Conservation (phyloP, 2,797 vertebrate species). For the Myotis findleyi region DNA sequence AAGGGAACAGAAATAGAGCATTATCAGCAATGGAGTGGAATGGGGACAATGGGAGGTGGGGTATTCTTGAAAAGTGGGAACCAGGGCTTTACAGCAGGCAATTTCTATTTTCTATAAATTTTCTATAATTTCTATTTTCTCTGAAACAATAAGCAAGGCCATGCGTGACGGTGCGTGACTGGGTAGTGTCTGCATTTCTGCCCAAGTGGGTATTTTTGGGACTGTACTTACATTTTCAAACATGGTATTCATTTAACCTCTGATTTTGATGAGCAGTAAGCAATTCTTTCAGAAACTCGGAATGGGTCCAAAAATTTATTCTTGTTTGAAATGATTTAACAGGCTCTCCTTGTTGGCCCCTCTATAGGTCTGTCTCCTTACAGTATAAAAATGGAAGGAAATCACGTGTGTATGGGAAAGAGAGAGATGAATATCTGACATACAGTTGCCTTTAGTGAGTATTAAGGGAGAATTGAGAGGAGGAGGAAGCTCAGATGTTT, state of each 20-base stretch:
- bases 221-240: background rate
- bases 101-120: background rate
- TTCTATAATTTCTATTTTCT: background rate
- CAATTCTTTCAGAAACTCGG: constrained; percentile 40
- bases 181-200: background rate
- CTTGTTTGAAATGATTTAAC: background rate
- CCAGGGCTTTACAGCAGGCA: accelerated
- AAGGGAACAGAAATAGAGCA: no score
- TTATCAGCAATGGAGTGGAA: background rate
- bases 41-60: background rate
- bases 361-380: background rate
- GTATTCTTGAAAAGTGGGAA: background rate
- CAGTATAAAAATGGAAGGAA: background rate
- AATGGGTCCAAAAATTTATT: background rate
- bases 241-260: background rate
- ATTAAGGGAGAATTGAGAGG: background rate
- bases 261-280: background rate
- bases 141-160: background rate
- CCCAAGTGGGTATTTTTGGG: background rate
- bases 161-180: no score
- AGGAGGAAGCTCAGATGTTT: background rate
- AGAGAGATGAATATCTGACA: background rate
- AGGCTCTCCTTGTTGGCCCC: background rate
- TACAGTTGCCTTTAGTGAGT: background rate
- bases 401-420: background rate